Percentiles rank a stretch among this genome's conserved stretches.
phyloP scores from a whole-genome alignment of 2,888 invertebrate genomes.

The Acanthococcus lagerstroemiae region DNA sequence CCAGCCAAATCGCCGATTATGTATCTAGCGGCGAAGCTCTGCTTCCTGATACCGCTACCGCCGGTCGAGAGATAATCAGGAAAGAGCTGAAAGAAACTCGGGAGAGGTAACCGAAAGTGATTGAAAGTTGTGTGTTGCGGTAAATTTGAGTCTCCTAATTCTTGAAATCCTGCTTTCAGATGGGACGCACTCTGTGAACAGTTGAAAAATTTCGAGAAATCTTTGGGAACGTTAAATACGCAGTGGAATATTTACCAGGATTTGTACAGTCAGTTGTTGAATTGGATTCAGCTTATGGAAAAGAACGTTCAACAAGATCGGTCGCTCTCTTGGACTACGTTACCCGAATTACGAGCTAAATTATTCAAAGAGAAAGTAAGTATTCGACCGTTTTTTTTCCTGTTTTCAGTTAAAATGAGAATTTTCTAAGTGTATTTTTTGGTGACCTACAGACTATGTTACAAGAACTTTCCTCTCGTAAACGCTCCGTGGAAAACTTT shows the following conservation, averaged over 20 bases:
- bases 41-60: constrained; percentile 84
- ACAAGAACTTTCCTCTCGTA: constrained; percentile 84
- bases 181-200: constrained; percentile 82
- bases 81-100: constrained; percentile 68
- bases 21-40: constrained; percentile 75
- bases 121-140: constrained; percentile 34
- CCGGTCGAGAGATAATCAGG: constrained; percentile 81
- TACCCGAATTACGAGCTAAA: constrained; percentile 76
- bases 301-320: constrained; percentile 62
- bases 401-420: not conserved
- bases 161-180: constrained; percentile 40
- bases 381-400: constrained; percentile 29
- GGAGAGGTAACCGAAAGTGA: no score
- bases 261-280: constrained; percentile 64
- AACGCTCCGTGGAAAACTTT: constrained; percentile 79
- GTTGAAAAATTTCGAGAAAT: constrained; percentile 72
- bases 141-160: not conserved
- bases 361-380: constrained; percentile 65
- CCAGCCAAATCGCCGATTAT: constrained; percentile 62
- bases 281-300: constrained; percentile 81
- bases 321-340: constrained; percentile 59
- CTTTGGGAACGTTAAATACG: constrained; percentile 68
- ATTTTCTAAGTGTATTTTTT: not conserved
- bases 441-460: constrained; percentile 55
- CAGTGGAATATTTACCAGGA: constrained; percentile 81